Evolutionary conservation across 92 coral and sea anemone species (phyloP), one percentile per base, ranked within the genome.

Genomic region (Zoanthus sansibaricus): DNA sequence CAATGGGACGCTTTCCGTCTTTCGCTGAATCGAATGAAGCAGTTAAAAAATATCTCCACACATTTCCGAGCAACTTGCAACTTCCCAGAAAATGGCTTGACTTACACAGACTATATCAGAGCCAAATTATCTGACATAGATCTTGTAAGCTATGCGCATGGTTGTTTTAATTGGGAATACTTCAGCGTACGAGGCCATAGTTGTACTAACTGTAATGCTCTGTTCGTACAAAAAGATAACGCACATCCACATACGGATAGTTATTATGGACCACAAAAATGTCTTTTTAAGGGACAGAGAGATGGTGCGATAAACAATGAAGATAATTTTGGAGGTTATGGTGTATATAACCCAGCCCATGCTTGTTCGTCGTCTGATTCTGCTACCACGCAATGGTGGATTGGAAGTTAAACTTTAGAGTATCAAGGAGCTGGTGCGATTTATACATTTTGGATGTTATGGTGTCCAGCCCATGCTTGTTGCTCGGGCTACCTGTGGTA

Each of bases 311-410:
- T 78, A n/a, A 0, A 5, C 14, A 37, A 17, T 59, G 72, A 78
- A 17, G 83, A 78, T 20, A 37, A 78, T 64, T 78, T 78, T 78
- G 83, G 83, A 30, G 7, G 0, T 9, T 78, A 31, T 33, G 15
- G 0, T 0, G 0, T 0, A 33, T 8, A n/a, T 17, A 78, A 78
- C 16, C 71, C 83, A 7, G 71, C 66, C 49, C 83, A 78, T 14
- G 71, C 71, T 69, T 78, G 83, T 78, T 13, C 83, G 51, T 78
- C 83, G 17, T 78, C 83, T 18, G 70, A 37, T 17, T 78, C 71
- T 10, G 51, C 83, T 6, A 78, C 83, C 32, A 78, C 83, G 7
- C 83, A 78, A 37, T 78, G 83, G 83, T 78, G 83, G 83, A 58
- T 78, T 7, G 83, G 83, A 1, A 62, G 71, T 11, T 59, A 59